Percentiles rank a stretch among this genome's conserved stretches.
Conservation (phyloP, 2,888 invertebrate species). For the Drosophila demipolita region DNA sequence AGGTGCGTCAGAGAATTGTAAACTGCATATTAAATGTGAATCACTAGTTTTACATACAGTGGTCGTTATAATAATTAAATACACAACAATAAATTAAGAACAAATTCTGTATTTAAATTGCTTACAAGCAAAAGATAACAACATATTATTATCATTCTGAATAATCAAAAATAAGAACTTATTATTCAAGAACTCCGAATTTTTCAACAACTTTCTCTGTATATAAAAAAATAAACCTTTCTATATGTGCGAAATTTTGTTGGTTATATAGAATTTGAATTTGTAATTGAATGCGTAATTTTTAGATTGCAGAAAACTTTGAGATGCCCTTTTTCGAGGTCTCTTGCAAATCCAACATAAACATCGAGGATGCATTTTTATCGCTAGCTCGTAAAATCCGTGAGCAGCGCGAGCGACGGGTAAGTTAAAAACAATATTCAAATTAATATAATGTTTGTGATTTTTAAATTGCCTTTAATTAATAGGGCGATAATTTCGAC, state of each 20-base stretch:
- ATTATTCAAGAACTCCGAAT: background rate
- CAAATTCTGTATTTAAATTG: background rate
- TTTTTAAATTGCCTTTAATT: background rate
- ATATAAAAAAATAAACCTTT: background rate
- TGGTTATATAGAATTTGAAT: background rate
- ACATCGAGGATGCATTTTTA: constrained; percentile 93
- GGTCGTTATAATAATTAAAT: background rate
- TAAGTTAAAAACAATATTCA: constrained; percentile 81
- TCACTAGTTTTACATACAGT: background rate
- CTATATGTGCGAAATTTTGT: background rate
- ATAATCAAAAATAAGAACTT: background rate
- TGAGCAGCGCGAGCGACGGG: constrained; percentile 91
- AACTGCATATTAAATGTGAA: background rate
- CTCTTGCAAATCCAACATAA: constrained; percentile 94
- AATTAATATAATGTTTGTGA: background rate
- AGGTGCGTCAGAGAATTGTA: constrained; percentile 86
- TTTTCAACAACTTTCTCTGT: background rate
- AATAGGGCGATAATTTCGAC: constrained; percentile 85
- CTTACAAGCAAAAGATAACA: background rate
- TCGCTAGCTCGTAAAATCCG: constrained; percentile 93
- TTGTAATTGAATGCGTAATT: background rate
- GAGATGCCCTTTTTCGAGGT: constrained; percentile 96
- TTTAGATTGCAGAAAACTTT: constrained; percentile 93
- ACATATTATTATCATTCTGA: background rate
- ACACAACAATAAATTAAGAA: too few species aligned